phyloP scores from a whole-genome alignment of 1,140 invertebrate genomes.

The Cylas formicarius region DNA sequence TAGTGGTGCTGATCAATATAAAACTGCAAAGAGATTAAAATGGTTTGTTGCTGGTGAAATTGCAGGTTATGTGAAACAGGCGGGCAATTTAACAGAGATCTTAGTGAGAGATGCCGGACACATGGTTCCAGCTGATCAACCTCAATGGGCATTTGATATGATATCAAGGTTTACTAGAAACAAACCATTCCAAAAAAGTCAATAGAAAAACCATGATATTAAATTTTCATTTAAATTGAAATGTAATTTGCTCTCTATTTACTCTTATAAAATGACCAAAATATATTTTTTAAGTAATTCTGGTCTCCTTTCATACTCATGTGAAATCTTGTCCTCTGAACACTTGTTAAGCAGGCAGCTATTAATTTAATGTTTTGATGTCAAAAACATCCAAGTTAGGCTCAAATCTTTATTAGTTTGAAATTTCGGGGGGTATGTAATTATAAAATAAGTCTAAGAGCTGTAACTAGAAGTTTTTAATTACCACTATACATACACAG shows the following conservation, averaged over 20 bases:
- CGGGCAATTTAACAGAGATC: slow-evolving; percentile 67
- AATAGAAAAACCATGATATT: slow-evolving; percentile 3
- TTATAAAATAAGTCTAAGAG: slow-evolving; percentile 8
- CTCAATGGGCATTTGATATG: slow-evolving; percentile 64
- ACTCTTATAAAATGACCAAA: no score
- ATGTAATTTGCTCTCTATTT: no score
- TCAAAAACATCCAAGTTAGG: background rate
- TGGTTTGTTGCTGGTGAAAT: slow-evolving; percentile 62
- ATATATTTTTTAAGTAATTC: no score
- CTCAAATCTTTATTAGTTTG: no score
- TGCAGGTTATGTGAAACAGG: slow-evolving; percentile 65
- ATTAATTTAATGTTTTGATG: background rate
- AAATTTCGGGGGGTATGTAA: no score
- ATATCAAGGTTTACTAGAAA: slow-evolving; percentile 66
- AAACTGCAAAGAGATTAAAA: slow-evolving; percentile 47
- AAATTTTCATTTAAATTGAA: no score
- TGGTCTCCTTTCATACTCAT: no score
- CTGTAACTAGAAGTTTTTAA: background rate
- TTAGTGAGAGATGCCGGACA: slow-evolving; percentile 72
- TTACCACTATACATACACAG: slow-evolving; percentile 1
- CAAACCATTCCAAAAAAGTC: slow-evolving; percentile 41
- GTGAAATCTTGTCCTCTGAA: no score
- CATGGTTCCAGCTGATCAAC: slow-evolving; percentile 73
- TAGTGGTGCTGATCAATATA: slow-evolving; percentile 54
- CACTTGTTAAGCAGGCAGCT: background rate